These are phyloP conservation scores for Bubo scandiacus DNA, from an alignment of 2,113 vertebrate genomes.

Conservation along the genomic window DNA sequence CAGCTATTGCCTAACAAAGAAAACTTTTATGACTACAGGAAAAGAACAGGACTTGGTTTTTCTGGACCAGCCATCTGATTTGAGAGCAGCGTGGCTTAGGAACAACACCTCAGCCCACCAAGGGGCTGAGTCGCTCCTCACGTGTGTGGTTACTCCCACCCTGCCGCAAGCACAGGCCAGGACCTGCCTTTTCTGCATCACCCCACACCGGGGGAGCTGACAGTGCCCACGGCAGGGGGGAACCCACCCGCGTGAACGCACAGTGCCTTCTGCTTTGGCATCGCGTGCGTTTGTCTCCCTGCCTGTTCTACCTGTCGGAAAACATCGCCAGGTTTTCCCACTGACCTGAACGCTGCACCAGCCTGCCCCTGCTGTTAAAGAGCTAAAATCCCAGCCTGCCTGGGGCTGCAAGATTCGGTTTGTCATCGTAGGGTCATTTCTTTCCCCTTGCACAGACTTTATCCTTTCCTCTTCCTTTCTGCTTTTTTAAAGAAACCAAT, in stretches of 20 bases:
- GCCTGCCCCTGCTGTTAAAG: background rate
- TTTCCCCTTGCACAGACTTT: background rate
- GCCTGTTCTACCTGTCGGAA: background rate
- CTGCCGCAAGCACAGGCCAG: background rate
- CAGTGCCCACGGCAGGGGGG: fast-evolving
- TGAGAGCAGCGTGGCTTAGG: background rate
- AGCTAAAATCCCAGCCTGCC: background rate
- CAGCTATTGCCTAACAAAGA: conserved; percentile 51
- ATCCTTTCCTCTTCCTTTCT: background rate
- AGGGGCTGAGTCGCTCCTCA: background rate
- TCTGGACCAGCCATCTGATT: background rate
- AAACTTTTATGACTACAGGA: background rate
- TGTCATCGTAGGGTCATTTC: background rate
- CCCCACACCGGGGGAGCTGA: background rate
- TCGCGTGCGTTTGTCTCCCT: fast-evolving
- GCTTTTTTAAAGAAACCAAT: background rate
- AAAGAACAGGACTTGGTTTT: background rate
- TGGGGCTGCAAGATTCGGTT: background rate
- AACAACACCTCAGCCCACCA: background rate
- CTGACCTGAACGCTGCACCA: fast-evolving
- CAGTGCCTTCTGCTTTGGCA: background rate
- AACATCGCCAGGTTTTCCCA: background rate
- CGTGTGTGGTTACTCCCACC: background rate
- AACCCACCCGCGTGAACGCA: fast-evolving
- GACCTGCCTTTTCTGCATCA: background rate